These are phyloP conservation scores for Ceratoteleas bidentatus DNA, from an alignment of 1,140 invertebrate species.

Conservation along the genomic window DNA sequence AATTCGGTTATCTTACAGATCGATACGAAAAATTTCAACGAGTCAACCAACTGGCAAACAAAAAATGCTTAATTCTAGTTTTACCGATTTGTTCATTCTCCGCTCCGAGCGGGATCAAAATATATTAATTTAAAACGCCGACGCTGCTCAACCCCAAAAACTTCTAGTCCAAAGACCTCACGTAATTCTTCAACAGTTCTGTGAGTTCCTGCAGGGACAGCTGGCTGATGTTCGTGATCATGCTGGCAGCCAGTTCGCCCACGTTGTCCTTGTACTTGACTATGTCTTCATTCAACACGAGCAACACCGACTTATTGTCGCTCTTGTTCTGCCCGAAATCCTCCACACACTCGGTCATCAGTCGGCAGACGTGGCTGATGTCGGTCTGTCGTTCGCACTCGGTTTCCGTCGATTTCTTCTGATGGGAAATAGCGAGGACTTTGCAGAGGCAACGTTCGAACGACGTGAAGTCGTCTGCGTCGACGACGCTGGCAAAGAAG, in stretches of 20 bases:
- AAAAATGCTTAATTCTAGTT: neutral
- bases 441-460: slow-evolving; percentile 28
- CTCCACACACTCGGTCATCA: too few species aligned
- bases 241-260: too few species aligned
- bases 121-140: slow-evolving; percentile 4
- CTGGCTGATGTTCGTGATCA: too few species aligned
- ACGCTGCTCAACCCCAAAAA: neutral
- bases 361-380: too few species aligned
- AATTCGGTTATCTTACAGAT: neutral
- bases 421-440: neutral
- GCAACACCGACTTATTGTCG: too few species aligned
- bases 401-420: too few species aligned
- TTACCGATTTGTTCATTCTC: neutral
- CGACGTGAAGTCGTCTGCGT: neutral
- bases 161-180: slow-evolving; percentile 22
- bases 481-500: slow-evolving; percentile 25
- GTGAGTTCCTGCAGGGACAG: slow-evolving; percentile 9
- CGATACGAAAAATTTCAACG: slow-evolving; percentile 1
- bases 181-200: slow-evolving; percentile 20
- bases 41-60: neutral
- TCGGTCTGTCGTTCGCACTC: too few species aligned
- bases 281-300: too few species aligned
- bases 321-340: too few species aligned
- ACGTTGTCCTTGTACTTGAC: too few species aligned
- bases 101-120: too few species aligned